Conservation (phyloP, 23 tunicate species). For the Diplosoma virens region DNA sequence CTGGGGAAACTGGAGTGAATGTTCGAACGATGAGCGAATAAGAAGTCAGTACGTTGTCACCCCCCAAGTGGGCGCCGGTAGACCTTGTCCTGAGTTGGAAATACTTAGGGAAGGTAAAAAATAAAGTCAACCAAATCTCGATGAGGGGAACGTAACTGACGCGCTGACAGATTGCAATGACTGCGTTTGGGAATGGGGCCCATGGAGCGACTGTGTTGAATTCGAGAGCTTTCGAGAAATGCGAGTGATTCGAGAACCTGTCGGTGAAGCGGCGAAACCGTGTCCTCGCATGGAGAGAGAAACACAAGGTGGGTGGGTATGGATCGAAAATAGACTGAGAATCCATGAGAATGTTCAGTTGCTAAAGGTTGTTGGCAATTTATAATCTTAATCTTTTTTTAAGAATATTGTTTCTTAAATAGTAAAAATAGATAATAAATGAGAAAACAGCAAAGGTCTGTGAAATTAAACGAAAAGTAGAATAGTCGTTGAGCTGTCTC, state of each 20-base stretch:
- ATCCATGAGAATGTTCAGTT: too few relatives aligned
- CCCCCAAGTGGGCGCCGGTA: constrained; percentile 40
- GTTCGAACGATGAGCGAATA: constrained; percentile 17
- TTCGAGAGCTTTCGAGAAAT: neutral
- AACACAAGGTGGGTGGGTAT: constrained; percentile 22
- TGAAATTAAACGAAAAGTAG: too few relatives aligned
- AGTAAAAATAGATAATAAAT: too few relatives aligned
- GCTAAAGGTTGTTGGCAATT: too few relatives aligned
- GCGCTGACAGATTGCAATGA: constrained; percentile 31
- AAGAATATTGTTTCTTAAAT: too few relatives aligned
- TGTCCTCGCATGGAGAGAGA: constrained; percentile 52
- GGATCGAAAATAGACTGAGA: too few relatives aligned
- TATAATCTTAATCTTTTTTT: too few relatives aligned
- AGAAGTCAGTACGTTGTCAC: constrained; percentile 15
- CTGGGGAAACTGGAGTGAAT: constrained; percentile 53
- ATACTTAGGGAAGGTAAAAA: constrained; percentile 18
- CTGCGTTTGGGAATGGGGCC: constrained; percentile 47
- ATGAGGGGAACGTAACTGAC: neutral
- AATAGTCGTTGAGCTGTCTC: too few relatives aligned
- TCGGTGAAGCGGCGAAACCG: constrained; percentile 11
- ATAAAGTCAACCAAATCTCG: neutral
- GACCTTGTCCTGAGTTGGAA: constrained; percentile 38
- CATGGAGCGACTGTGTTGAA: constrained; percentile 36
- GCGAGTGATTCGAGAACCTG: neutral
- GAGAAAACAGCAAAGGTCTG: too few relatives aligned